These are phyloP conservation scores for Ornithoptera priamus DNA, from an alignment of 2,888 invertebrate genomes.

Conservation along the genomic window DNA sequence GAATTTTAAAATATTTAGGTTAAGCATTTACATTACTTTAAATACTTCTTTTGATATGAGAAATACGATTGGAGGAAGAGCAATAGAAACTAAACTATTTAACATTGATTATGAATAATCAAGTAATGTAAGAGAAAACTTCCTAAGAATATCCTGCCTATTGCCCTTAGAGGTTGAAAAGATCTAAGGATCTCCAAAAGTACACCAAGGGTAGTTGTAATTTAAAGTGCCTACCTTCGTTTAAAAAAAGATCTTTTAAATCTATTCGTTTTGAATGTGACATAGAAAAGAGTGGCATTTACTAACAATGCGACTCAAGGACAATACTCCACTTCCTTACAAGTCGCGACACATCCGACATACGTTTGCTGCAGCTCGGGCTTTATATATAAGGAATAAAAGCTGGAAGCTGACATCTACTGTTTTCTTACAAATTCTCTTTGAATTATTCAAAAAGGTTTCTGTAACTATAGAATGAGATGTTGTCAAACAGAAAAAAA, in stretches of 20 bases:
- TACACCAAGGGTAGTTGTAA: too few relatives aligned
- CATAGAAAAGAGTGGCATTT: not conserved
- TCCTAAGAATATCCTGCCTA: too few relatives aligned
- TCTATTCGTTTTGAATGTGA: not conserved
- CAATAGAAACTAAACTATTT: too few relatives aligned
- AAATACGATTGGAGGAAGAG: too few relatives aligned
- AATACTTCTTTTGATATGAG: too few relatives aligned
- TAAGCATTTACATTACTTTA: too few relatives aligned
- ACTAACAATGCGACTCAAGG: not conserved
- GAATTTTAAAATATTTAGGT: too few relatives aligned
- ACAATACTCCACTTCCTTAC: not conserved
- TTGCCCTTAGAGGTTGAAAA: too few relatives aligned
- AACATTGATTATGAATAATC: too few relatives aligned
- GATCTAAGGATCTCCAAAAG: too few relatives aligned
- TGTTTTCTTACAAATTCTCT: not conserved
- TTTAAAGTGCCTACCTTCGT: not conserved
- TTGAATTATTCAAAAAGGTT: not conserved
- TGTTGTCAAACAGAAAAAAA: not conserved
- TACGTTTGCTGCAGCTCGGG: not conserved
- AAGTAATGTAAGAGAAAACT: too few relatives aligned
- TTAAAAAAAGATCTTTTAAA: not conserved
- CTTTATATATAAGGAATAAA: not conserved
- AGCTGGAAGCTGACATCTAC: not conserved
- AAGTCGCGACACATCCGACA: conserved; percentile 6
- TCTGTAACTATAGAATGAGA: not conserved